A percentile compares a stretch with the other conserved stretches of the same genome.
phyloP scores from a whole-genome alignment of 1,140 invertebrate species.

The Zaprionus capensis region DNA sequence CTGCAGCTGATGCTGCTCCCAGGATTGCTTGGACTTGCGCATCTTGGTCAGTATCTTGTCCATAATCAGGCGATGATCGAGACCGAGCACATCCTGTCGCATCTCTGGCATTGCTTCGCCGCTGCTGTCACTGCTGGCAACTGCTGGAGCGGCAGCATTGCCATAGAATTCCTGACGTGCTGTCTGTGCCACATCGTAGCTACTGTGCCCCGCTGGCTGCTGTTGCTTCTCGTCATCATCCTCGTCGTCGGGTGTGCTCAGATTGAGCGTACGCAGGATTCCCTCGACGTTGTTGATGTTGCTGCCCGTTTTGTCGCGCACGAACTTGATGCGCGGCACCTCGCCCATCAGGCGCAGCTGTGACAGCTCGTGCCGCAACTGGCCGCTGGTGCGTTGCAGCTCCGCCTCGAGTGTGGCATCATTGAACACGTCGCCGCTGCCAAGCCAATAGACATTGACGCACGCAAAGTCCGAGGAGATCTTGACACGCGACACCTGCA shows the following conservation, averaged over 20 bases:
- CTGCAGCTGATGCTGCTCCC: conserved; percentile 73
- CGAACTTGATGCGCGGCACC: conserved; percentile 89
- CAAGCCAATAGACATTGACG: conserved; percentile 89
- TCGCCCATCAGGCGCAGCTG: conserved; percentile 89
- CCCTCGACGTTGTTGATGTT: conserved; percentile 86
- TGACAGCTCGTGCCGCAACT: conserved; percentile 88
- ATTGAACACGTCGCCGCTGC: conserved; percentile 82
- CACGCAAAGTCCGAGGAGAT: conserved; percentile 87
- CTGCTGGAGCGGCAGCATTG: neutral
- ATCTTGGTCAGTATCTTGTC: conserved; percentile 85
- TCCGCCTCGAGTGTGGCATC: conserved; percentile 85
- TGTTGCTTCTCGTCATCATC: neutral
- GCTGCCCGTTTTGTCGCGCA: conserved; percentile 87
- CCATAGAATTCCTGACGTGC: conserved; percentile 44
- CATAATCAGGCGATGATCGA: conserved; percentile 88
- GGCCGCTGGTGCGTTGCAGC: conserved; percentile 85
- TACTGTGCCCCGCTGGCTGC: conserved; percentile 50
- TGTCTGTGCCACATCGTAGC: conserved; percentile 38
- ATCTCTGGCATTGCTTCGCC: conserved; percentile 85
- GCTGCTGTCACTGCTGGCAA: too few species aligned
- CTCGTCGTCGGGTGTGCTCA: conserved; percentile 84
- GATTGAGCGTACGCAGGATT: conserved; percentile 86
- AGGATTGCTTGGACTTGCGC: conserved; percentile 85
- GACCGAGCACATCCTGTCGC: conserved; percentile 89
- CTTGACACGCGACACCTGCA: conserved; percentile 89